These are phyloP conservation scores for Chiloscyllium plagiosum DNA, from an alignment of 2,113 vertebrate species.

Conservation along the genomic window DNA sequence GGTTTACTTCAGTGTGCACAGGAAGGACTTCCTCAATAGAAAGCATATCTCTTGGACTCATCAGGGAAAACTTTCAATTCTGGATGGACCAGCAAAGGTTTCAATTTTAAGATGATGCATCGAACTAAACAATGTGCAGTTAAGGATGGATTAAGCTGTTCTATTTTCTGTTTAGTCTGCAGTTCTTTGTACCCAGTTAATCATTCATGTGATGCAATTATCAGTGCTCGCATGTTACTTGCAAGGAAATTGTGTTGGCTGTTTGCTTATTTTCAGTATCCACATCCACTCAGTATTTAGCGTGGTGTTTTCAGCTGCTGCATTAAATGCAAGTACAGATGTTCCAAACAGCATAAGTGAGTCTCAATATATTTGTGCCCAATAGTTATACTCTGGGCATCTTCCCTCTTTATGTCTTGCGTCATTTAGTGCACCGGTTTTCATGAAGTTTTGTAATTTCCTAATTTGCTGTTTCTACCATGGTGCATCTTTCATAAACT, in stretches of 20 bases:
- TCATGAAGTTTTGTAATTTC: constrained; percentile 42
- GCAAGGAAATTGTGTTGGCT: constrained; percentile 43
- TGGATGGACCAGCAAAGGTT: background rate
- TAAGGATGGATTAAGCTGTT: background rate
- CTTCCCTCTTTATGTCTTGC: constrained; percentile 35
- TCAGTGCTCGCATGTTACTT: constrained; percentile 34
- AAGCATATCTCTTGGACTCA: background rate
- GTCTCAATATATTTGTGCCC: constrained; percentile 56
- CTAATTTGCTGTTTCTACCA: background rate
- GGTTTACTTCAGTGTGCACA: background rate
- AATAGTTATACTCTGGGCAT: constrained; percentile 53
- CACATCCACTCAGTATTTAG: constrained; percentile 57
- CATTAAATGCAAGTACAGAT: constrained; percentile 68
- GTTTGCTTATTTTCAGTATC: constrained; percentile 46
- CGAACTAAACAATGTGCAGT: background rate
- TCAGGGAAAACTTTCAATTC: background rate
- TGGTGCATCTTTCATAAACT: background rate
- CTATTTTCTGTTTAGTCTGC: background rate
- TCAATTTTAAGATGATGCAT: background rate
- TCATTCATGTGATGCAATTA: background rate
- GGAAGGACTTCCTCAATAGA: background rate
- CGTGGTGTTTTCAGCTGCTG: constrained; percentile 65
- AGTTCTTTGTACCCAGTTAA: background rate
- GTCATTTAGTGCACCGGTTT: constrained; percentile 40
- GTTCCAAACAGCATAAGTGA: constrained; percentile 72